A percentile compares a stretch with the other conserved stretches of the same genome.
phyloP scores from a whole-genome alignment of 2,113 vertebrate genomes.

The Melanerpes formicivorus region DNA sequence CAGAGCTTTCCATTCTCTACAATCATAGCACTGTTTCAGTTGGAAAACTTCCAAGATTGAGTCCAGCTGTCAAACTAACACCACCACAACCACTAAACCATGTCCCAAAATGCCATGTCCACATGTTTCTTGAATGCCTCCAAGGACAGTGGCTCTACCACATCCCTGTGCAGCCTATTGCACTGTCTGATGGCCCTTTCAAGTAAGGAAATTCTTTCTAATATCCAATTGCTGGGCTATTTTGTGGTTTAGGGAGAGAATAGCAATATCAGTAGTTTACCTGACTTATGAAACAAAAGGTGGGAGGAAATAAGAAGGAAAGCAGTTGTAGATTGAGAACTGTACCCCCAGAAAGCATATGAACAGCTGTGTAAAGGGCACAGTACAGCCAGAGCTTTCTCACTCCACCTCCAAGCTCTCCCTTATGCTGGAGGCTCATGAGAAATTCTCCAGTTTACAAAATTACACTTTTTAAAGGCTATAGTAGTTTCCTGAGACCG shows the following conservation, averaged over 20 bases:
- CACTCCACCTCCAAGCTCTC: not conserved
- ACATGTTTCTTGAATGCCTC: too few relatives aligned
- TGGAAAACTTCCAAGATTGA: too few relatives aligned
- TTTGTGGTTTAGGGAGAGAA: not conserved
- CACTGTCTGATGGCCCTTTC: too few relatives aligned
- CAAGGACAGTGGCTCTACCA: too few relatives aligned
- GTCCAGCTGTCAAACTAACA: too few relatives aligned
- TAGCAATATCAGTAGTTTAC: not conserved
- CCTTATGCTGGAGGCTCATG: not conserved
- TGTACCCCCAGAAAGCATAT: not conserved
- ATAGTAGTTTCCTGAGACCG: not conserved
- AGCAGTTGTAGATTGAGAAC: not conserved
- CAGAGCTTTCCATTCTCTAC: not conserved
- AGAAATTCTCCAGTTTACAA: not conserved
- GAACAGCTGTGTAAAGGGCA: not conserved
- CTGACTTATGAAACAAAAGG: not conserved
- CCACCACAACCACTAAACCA: too few relatives aligned
- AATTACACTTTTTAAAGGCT: not conserved
- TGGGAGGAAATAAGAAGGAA: not conserved
- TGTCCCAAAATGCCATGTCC: too few relatives aligned
- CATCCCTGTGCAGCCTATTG: too few relatives aligned
- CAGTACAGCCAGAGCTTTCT: not conserved
- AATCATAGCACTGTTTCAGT: too few relatives aligned
- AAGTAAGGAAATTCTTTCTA: too few relatives aligned
- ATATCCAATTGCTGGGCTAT: not conserved